Evolutionary conservation across 2,113 vertebrate species (phyloP).

Genomic region (Lamprotornis superbus): DNA sequence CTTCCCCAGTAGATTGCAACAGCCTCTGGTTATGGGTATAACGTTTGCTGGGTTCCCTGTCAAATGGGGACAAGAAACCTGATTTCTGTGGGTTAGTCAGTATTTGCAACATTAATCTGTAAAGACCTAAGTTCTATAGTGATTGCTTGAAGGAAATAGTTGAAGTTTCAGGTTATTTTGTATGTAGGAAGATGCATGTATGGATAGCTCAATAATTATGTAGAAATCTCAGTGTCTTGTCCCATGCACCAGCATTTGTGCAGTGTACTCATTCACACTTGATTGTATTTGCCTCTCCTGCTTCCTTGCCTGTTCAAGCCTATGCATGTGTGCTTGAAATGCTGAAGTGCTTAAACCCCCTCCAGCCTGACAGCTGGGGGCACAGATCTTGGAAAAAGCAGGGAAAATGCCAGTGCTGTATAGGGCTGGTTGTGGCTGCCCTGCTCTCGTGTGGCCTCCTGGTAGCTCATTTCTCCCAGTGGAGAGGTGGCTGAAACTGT

Average conservation of each 20-base stretch:
- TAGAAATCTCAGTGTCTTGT: background rate
- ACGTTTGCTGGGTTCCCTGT: background rate
- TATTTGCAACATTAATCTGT: background rate
- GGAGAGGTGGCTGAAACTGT: background rate
- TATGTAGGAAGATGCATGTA: accelerated
- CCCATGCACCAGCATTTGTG: background rate
- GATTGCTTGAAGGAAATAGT: background rate
- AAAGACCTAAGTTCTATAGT: background rate
- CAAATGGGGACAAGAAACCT: background rate
- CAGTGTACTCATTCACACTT: background rate
- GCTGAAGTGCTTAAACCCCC: background rate
- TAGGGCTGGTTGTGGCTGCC: accelerated
- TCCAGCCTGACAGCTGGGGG: background rate
- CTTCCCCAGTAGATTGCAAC: background rate
- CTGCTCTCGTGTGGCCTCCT: accelerated
- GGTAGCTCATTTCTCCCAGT: background rate
- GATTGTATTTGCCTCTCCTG: background rate
- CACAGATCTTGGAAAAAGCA: background rate
- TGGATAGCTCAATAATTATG: background rate
- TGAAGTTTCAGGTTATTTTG: background rate
- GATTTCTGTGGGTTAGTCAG: background rate
- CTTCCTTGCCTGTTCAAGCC: background rate
- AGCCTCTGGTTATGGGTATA: background rate
- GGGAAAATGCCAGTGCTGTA: background rate
- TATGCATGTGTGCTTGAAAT: background rate